Percentiles rank a stretch among this genome's conserved stretches.
Evolutionary conservation across 2,888 invertebrate genomes (phyloP).

Genomic region (Meganola albula): DNA sequence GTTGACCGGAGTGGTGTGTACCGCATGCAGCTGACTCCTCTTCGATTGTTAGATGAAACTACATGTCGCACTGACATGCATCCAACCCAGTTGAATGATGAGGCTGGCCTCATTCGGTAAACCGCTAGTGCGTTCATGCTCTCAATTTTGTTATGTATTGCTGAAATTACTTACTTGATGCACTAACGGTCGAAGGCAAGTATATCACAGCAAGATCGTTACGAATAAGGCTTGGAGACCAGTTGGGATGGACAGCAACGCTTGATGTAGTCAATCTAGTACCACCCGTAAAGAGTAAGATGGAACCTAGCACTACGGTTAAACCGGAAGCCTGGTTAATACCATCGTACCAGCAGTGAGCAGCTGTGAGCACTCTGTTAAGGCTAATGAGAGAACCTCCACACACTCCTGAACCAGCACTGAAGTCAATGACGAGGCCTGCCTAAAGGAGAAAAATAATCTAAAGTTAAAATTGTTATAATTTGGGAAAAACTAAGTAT

Average conservation of each 20-base stretch:
- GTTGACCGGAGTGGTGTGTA: no score
- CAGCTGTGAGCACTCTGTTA: slow-evolving; percentile 37
- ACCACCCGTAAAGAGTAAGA: slow-evolving; percentile 43
- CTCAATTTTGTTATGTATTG: no score
- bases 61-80: no score
- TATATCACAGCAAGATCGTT: slow-evolving; percentile 47
- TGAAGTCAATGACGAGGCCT: slow-evolving; percentile 30
- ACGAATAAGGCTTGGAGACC: slow-evolving; percentile 33
- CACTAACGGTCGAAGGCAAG: slow-evolving; percentile 22
- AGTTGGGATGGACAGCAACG: slow-evolving; percentile 38
- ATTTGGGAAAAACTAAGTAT: no score
- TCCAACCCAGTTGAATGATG: no score
- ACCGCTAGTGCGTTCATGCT: no score
- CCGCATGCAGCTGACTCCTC: no score
- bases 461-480: no score
- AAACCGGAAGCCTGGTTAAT: slow-evolving; percentile 36
- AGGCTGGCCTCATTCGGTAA: no score
- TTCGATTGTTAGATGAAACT: no score
- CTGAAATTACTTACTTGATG: slow-evolving; percentile 27
- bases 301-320: slow-evolving; percentile 46
- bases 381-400: slow-evolving; percentile 40
- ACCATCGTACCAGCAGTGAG: slow-evolving; percentile 52
- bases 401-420: slow-evolving; percentile 33
- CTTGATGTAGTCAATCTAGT: slow-evolving; percentile 32
- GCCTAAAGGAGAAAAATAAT: no score